Evolutionary conservation across 2,113 vertebrate species (phyloP).

Genomic region (Neotragus pygmaeus): DNA sequence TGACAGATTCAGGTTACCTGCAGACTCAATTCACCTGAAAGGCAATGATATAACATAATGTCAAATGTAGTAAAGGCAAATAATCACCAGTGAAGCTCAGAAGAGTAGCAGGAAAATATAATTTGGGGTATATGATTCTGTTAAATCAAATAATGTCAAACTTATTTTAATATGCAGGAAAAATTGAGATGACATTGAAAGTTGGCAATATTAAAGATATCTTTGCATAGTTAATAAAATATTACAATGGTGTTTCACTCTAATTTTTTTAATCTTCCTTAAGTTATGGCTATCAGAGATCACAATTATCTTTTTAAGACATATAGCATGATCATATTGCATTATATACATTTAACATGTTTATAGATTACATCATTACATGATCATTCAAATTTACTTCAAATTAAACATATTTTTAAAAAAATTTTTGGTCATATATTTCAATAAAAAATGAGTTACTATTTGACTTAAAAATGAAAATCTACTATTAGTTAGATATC

Average conservation of each 20-base stretch:
- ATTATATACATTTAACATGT: neutral
- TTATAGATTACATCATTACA: neutral
- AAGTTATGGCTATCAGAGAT: neutral
- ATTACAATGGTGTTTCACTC: neutral
- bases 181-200: neutral
- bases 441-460: neutral
- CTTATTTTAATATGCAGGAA: neutral
- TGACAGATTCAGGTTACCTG: conserved; percentile 32
- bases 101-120: neutral
- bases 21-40: neutral
- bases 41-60: neutral
- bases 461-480: neutral
- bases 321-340: neutral
- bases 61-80: neutral
- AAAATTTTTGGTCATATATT: neutral
- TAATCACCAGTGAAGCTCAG: neutral
- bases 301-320: neutral
- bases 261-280: neutral
- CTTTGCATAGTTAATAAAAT: neutral
- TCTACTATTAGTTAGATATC: neutral
- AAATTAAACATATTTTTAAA: neutral
- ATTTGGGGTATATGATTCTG: neutral
- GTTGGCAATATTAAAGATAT: neutral
- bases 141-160: neutral
- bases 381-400: neutral